These are phyloP conservation scores for Apotomis capreana DNA, from an alignment of 2,888 invertebrate genomes.

Conservation along the genomic window DNA sequence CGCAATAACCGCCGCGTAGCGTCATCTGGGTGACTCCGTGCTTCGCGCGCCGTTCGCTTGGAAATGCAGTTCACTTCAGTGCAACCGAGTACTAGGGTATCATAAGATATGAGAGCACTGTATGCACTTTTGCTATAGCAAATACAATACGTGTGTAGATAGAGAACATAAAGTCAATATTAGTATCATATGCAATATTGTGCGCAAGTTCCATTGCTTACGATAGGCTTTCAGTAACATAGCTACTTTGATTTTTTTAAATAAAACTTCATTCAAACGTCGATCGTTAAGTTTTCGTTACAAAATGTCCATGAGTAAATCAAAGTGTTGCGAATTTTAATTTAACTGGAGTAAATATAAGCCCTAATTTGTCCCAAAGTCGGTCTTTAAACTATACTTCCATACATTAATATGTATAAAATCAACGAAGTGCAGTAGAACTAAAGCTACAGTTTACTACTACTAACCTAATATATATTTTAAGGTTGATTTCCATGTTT, in stretches of 20 bases:
- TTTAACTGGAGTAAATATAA: too few relatives aligned
- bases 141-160: neutral
- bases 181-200: neutral
- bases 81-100: conserved; percentile 71
- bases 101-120: conserved; percentile 57
- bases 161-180: neutral
- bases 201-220: neutral
- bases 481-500: too few relatives aligned
- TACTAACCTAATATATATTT: too few relatives aligned
- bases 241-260: neutral
- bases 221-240: neutral
- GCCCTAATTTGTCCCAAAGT: too few relatives aligned
- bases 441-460: too few relatives aligned
- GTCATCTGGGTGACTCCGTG: conserved; percentile 42
- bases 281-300: too few relatives aligned
- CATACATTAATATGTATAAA: neutral
- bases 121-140: conserved; percentile 55
- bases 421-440: neutral
- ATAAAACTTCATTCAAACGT: too few relatives aligned
- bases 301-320: too few relatives aligned
- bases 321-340: too few relatives aligned
- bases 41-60: conserved; percentile 40
- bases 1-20: conserved; percentile 32
- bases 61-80: conserved; percentile 66
- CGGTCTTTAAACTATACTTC: neutral